phyloP scores from a whole-genome alignment of 2,113 vertebrate species.

The Myrmophylax atrothorax region DNA sequence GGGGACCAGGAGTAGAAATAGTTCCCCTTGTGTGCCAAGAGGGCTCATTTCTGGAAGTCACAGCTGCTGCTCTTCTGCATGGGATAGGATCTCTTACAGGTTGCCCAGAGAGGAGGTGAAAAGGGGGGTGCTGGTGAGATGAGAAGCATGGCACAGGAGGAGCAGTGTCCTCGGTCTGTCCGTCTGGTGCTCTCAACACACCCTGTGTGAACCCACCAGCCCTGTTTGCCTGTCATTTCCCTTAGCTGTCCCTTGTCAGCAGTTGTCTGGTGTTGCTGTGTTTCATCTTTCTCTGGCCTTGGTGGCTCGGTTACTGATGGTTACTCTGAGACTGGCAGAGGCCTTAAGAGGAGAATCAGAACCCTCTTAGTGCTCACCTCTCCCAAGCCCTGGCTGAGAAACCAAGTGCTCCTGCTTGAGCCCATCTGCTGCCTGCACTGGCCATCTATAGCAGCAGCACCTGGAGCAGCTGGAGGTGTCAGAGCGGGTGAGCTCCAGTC shows the following conservation, averaged over 20 bases:
- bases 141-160: fast-evolving
- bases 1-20: background rate
- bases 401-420: background rate
- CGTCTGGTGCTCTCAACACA: background rate
- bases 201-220: background rate
- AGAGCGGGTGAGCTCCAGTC: background rate
- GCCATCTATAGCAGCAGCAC: background rate
- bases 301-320: background rate
- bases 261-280: background rate
- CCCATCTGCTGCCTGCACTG: background rate
- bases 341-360: background rate
- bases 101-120: background rate
- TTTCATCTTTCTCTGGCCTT: background rate
- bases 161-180: background rate
- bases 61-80: background rate
- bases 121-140: background rate
- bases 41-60: background rate
- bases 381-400: background rate
- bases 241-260: background rate
- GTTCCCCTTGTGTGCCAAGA: background rate
- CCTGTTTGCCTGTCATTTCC: background rate
- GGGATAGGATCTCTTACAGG: background rate
- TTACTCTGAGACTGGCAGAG: background rate
- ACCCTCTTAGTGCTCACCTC: background rate
- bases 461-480: background rate